Evolutionary conservation across 2,797 vertebrate genomes (phyloP).

Genomic region (Propithecus perrieri): DNA sequence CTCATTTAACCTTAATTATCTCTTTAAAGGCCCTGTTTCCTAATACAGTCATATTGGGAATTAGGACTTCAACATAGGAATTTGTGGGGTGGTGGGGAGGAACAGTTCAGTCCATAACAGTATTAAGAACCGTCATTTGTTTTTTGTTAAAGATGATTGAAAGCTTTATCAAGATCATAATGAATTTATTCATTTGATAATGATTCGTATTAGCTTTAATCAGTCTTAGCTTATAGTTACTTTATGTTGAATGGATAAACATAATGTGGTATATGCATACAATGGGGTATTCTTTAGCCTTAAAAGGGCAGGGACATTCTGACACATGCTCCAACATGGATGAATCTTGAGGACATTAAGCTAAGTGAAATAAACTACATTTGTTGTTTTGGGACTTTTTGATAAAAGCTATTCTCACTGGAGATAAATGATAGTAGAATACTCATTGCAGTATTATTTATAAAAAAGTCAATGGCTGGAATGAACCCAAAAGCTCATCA

Average conservation of each 20-base stretch:
- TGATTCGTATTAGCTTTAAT: neutral
- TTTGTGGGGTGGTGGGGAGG: neutral
- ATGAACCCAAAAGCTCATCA: neutral
- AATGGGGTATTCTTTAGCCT: neutral
- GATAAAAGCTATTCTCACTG: too few relatives aligned
- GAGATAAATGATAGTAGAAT: neutral
- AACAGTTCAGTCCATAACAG: neutral
- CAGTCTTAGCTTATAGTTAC: neutral
- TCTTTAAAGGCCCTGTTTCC: neutral
- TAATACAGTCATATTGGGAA: neutral
- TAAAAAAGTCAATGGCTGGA: neutral
- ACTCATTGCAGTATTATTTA: neutral
- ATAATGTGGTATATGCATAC: neutral
- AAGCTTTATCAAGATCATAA: constrained; percentile 14
- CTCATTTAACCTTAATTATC: neutral
- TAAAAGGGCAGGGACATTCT: neutral
- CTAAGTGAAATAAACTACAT: neutral
- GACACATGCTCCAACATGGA: neutral
- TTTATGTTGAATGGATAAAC: neutral
- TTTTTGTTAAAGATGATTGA: constrained; percentile 26
- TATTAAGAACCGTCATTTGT: neutral
- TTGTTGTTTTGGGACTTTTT: too few relatives aligned
- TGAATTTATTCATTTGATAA: constrained; percentile 1
- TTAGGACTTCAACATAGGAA: neutral
- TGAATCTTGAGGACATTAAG: neutral